phyloP scores from a whole-genome alignment of 2,888 invertebrate genomes.

The Leptinotarsa tumamoca region DNA sequence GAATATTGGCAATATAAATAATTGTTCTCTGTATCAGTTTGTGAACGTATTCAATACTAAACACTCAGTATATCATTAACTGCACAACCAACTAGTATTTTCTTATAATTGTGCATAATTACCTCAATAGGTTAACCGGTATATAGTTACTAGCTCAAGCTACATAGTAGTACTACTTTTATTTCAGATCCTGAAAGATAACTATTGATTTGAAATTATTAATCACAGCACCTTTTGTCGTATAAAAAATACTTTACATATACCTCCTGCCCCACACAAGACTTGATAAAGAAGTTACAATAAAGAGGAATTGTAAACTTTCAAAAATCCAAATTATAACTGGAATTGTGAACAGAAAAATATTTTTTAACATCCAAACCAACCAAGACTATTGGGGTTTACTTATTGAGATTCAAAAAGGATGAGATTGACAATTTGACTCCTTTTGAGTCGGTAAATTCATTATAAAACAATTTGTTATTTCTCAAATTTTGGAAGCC shows the following conservation, averaged over 20 bases:
- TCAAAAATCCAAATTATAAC: too few relatives aligned
- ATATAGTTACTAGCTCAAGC: conserved; percentile 2
- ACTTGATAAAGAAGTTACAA: neutral
- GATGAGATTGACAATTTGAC: too few relatives aligned
- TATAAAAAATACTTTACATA: conserved; percentile 25
- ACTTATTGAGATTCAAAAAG: too few relatives aligned
- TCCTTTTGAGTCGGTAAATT: too few relatives aligned
- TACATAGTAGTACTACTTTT: conserved; percentile 8
- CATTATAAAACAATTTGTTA: too few relatives aligned
- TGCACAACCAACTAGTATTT: neutral
- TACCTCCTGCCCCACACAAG: conserved; percentile 12
- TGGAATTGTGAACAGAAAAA: too few relatives aligned
- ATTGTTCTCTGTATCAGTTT: neutral
- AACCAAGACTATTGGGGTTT: too few relatives aligned
- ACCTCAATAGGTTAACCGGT: neutral
- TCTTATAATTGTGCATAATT: neutral
- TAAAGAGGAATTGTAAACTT: too few relatives aligned
- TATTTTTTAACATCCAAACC: too few relatives aligned
- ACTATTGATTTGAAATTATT: conserved; percentile 2
- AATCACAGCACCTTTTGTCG: conserved; percentile 34
- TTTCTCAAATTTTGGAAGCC: too few relatives aligned
- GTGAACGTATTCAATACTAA: neutral
- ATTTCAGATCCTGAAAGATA: conserved; percentile 9
- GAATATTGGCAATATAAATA: too few relatives aligned
- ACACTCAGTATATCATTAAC: neutral